A percentile compares a stretch with the other conserved stretches of the same genome.
phyloP scores from a whole-genome alignment of 2,113 vertebrate species.

The Callipepla californica region DNA sequence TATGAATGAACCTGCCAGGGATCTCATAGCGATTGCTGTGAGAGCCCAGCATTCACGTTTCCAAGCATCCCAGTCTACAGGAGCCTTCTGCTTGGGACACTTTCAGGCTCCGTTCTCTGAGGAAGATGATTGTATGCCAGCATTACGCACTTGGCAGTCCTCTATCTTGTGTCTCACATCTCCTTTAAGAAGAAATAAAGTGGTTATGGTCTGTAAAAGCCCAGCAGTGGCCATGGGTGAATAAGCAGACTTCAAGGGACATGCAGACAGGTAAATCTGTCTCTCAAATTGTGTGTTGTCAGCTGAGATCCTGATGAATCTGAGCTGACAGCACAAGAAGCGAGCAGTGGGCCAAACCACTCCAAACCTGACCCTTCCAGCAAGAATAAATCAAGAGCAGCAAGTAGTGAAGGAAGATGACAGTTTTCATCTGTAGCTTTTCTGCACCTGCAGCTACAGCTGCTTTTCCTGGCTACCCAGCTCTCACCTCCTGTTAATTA shows the following conservation, averaged over 20 bases:
- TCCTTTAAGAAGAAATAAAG: background rate
- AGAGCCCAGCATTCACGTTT: background rate
- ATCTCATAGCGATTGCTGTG: background rate
- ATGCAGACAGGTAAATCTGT: conserved; percentile 18
- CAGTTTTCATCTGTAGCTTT: conserved; percentile 10
- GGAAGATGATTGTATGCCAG: background rate
- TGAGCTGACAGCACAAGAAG: conserved; percentile 17
- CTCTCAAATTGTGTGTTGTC: background rate
- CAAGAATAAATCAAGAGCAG: conserved; percentile 31
- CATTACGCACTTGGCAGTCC: background rate
- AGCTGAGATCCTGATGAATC: background rate
- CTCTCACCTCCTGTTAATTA: conserved; percentile 47
- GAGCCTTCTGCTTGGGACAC: background rate
- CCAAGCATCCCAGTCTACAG: background rate
- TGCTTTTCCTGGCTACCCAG: conserved; percentile 20
- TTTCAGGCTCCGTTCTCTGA: background rate
- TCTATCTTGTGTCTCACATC: background rate
- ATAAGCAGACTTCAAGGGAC: background rate
- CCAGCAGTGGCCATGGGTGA: background rate
- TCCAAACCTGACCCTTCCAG: conserved; percentile 30
- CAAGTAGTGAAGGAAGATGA: background rate
- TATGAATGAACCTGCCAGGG: background rate
- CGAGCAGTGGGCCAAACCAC: conserved; percentile 38
- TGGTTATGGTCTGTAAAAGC: background rate
- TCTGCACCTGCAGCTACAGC: conserved; percentile 38